Percentiles rank a stretch among this genome's conserved stretches.
Conservation (phyloP, 2,888 invertebrate species). For the Punctoribates punctum region DNA sequence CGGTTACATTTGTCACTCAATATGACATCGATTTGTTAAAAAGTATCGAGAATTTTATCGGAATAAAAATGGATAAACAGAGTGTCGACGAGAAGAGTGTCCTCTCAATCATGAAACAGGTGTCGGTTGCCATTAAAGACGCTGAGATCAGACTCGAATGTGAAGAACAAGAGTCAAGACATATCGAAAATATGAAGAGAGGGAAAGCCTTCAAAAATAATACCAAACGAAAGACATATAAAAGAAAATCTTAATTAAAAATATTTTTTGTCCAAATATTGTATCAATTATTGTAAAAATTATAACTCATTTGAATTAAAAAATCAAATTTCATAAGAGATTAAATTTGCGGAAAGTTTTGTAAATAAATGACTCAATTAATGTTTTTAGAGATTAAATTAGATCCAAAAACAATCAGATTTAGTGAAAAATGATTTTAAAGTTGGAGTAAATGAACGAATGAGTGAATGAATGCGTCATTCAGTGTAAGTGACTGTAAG, state of each 20-base stretch:
- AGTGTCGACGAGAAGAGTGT: slow-evolving; percentile 68
- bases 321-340: too few relatives aligned
- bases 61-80: slow-evolving; percentile 72
- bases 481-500: neutral
- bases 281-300: neutral
- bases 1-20: slow-evolving; percentile 87
- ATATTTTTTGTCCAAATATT: neutral
- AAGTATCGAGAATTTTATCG: slow-evolving; percentile 76
- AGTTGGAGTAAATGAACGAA: neutral
- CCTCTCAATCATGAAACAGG: slow-evolving; percentile 83
- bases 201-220: slow-evolving; percentile 13
- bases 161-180: slow-evolving; percentile 56
- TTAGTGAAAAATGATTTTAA: too few relatives aligned
- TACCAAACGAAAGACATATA: neutral
- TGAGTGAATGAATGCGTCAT: neutral
- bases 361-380: too few relatives aligned
- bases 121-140: slow-evolving; percentile 85
- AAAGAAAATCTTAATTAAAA: neutral
- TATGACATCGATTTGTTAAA: slow-evolving; percentile 80
- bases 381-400: too few relatives aligned
- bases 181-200: slow-evolving; percentile 47
- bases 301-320: neutral
- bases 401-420: too few relatives aligned
- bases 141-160: slow-evolving; percentile 87
- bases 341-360: too few relatives aligned